These are phyloP conservation scores for Dromococcyx pavoninus DNA, from an alignment of 2,797 vertebrate genomes.

Conservation along the genomic window DNA sequence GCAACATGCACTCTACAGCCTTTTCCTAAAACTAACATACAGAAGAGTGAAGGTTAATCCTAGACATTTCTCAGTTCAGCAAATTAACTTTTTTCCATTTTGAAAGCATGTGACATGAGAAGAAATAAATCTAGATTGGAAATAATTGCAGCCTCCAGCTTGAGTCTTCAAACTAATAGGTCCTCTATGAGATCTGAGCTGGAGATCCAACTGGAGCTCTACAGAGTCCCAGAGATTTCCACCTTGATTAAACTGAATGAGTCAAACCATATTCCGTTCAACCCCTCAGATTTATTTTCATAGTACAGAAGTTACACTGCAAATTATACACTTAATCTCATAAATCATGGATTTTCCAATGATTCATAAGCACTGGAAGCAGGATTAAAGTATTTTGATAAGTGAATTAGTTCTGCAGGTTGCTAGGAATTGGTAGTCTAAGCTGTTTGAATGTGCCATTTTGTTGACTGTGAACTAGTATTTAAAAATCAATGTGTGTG, in stretches of 20 bases:
- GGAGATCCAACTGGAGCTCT: background rate
- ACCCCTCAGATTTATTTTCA: slow-evolving; percentile 10
- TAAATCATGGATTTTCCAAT: slow-evolving; percentile 38
- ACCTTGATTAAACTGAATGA: slow-evolving; percentile 2
- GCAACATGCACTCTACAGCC: background rate
- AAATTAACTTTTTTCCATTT: slow-evolving; percentile 7
- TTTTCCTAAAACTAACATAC: background rate
- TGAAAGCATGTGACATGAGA: background rate
- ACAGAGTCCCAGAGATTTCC: background rate
- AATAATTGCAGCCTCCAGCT: background rate
- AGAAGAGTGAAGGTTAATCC: background rate
- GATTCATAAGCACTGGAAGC: slow-evolving; percentile 27
- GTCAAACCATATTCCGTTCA: background rate
- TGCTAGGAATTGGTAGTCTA: background rate
- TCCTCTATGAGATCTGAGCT: slow-evolving; percentile 8
- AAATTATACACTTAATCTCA: slow-evolving; percentile 7
- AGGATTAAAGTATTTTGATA: slow-evolving; percentile 29
- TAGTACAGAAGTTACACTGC: background rate
- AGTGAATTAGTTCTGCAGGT: slow-evolving; percentile 26
- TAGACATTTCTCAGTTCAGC: background rate
- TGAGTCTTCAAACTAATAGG: background rate
- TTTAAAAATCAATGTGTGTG: slow-evolving; percentile 10
- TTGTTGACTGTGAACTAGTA: background rate
- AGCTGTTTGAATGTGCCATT: background rate
- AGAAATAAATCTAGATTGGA: background rate